Evolutionary conservation across 2,797 vertebrate species (phyloP).

Genomic region (Uromys caudimaculatus): DNA sequence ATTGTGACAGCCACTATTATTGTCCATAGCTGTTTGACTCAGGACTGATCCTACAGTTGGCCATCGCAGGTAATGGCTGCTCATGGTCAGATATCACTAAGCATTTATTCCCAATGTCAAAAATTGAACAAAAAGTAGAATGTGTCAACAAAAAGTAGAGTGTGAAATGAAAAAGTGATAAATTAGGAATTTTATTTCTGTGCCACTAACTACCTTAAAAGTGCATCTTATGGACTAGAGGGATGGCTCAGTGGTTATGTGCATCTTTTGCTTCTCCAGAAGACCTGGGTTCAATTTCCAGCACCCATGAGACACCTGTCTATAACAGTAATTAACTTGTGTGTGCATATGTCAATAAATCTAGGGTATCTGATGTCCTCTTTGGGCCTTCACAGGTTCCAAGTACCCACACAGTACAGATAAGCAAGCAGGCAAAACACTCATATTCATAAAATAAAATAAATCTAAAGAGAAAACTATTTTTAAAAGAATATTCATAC

Average conservation of each 20-base stretch:
- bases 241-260: not conserved
- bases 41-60: not conserved
- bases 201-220: not conserved
- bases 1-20: not conserved
- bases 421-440: no score
- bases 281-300: not conserved
- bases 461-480: not conserved
- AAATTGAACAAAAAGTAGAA: constrained; percentile 26
- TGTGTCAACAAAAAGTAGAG: not conserved
- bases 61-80: not conserved
- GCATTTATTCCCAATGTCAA: not conserved
- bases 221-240: not conserved
- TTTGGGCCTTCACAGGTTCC: not conserved
- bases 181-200: not conserved
- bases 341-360: not conserved
- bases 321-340: not conserved
- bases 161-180: not conserved
- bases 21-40: not conserved
- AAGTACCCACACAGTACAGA: not conserved
- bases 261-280: not conserved
- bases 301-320: not conserved
- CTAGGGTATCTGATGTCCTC: not conserved
- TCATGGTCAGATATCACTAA: not conserved
- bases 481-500: not conserved
- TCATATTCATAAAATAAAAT: not conserved